A percentile compares a stretch with the other conserved stretches of the same genome.
Conservation (phyloP, 2,888 invertebrate genomes). For the Deilephila porcellus region DNA sequence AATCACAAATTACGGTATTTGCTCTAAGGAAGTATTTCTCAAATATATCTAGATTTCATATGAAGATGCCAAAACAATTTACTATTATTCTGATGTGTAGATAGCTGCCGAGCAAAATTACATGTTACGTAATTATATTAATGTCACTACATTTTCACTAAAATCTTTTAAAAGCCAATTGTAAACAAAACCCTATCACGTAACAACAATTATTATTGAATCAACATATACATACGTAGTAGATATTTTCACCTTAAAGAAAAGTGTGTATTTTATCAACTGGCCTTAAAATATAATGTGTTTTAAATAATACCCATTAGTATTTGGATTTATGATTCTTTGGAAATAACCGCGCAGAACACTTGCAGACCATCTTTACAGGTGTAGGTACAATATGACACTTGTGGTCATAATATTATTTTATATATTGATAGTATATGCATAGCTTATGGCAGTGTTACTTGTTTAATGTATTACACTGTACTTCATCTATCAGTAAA, state of each 20-base stretch:
- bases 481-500: neutral
- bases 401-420: neutral
- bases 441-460: neutral
- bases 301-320: neutral
- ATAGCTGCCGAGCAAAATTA: neutral
- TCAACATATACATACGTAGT: neutral
- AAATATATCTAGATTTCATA: neutral
- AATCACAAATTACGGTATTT: neutral
- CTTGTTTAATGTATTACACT: neutral
- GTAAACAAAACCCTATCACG: neutral
- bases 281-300: neutral
- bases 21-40: neutral
- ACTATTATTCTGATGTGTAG: neutral
- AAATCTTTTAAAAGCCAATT: neutral
- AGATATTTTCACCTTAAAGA: neutral
- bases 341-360: neutral
- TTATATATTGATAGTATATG: neutral
- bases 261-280: neutral
- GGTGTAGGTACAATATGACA: neutral
- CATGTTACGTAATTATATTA: neutral
- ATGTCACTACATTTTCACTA: neutral
- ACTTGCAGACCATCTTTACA: neutral
- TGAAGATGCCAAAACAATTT: constrained; percentile 4
- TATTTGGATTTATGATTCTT: neutral
- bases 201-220: neutral